These are phyloP conservation scores for Drosophila pectinifera DNA, from an alignment of 1,140 invertebrate species.

Conservation along the genomic window DNA sequence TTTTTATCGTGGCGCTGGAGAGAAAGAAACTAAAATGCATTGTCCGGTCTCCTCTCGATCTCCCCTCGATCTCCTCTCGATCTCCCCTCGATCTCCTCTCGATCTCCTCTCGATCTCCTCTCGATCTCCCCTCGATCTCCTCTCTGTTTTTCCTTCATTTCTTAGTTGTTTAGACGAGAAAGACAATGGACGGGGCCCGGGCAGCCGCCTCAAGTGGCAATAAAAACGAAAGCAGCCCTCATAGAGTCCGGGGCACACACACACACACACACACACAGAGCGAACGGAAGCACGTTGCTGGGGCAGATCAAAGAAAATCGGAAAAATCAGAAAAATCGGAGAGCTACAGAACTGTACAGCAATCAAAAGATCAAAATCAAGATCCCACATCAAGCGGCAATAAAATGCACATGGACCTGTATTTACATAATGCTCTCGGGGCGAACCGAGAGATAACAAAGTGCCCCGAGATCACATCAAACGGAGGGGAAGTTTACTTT, in stretches of 20 bases:
- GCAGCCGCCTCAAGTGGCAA: constrained; percentile 64
- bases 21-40: constrained; percentile 49
- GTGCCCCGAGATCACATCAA: constrained; percentile 2
- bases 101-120: no score
- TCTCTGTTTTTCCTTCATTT: neutral
- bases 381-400: constrained; percentile 6
- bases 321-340: constrained; percentile 20
- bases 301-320: constrained; percentile 64
- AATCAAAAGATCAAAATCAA: constrained; percentile 30
- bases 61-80: no score
- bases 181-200: constrained; percentile 2
- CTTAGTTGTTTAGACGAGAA: constrained; percentile 46
- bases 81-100: no score
- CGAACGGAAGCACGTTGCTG: constrained; percentile 65
- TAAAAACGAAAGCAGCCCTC: constrained; percentile 72
- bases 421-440: constrained; percentile 7
- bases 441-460: no score
- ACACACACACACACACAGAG: neutral
- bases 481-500: constrained; percentile 8
- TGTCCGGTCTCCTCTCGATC: constrained; percentile 6
- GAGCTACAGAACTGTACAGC: constrained; percentile 20
- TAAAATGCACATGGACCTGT: constrained; percentile 13
- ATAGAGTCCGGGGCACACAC: no score
- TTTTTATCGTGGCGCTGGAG: constrained; percentile 53
- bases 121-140: neutral